phyloP scores from a whole-genome alignment of 2,888 invertebrate genomes.

The Lobophora halterata region DNA sequence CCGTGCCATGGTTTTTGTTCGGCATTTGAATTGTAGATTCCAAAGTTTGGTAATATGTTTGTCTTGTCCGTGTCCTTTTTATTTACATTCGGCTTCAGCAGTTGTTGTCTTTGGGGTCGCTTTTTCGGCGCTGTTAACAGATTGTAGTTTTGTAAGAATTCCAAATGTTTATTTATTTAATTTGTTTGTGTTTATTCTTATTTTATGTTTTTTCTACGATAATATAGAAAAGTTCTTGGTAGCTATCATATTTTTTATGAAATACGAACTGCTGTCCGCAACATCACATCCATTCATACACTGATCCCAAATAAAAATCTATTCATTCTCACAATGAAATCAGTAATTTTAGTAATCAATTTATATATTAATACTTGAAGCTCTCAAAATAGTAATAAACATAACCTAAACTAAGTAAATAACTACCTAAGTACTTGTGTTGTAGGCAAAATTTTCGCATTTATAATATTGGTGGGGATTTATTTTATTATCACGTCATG shows the following conservation, averaged over 20 bases:
- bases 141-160: conserved; percentile 24
- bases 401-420: too few relatives aligned
- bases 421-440: too few relatives aligned
- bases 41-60: conserved; percentile 48
- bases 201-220: conserved; percentile 8
- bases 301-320: too few relatives aligned
- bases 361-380: too few relatives aligned
- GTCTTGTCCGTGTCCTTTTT: conserved; percentile 38
- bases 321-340: too few relatives aligned
- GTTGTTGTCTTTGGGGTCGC: conserved; percentile 33
- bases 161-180: conserved; percentile 19
- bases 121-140: conserved; percentile 29
- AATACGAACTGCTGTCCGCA: too few relatives aligned
- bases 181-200: conserved; percentile 14
- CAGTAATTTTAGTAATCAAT: too few relatives aligned
- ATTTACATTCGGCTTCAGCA: conserved; percentile 38
- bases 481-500: background rate
- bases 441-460: too few relatives aligned
- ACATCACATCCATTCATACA: too few relatives aligned
- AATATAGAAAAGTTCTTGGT: too few relatives aligned
- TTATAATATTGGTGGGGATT: too few relatives aligned
- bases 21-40: conserved; percentile 48
- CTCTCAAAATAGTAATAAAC: too few relatives aligned
- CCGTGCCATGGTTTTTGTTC: conserved; percentile 39
- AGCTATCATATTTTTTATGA: background rate